A percentile compares a stretch with the other conserved stretches of the same genome.
Evolutionary conservation across 1,140 invertebrate genomes (phyloP).

Genomic region (Leptonema lineaticorne): DNA sequence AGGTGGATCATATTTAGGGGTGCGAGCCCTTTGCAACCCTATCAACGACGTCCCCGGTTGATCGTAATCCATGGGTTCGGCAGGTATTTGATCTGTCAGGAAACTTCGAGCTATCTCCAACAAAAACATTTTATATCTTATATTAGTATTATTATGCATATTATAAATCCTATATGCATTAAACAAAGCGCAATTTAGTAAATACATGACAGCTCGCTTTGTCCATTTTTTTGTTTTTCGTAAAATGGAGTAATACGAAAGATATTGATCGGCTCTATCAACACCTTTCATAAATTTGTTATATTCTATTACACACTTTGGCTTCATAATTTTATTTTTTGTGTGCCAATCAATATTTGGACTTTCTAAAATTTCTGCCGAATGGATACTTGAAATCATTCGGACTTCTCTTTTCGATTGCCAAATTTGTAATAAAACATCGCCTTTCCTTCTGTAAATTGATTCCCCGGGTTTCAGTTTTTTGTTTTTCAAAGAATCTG

Average conservation of each 20-base stretch:
- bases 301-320: constrained; percentile 28
- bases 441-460: constrained; percentile 6
- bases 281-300: constrained; percentile 37
- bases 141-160: constrained; percentile 24
- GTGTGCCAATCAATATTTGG: background rate
- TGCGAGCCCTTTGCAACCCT: background rate
- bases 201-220: constrained; percentile 22
- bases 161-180: constrained; percentile 23
- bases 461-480: constrained; percentile 25
- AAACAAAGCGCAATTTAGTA: constrained; percentile 30
- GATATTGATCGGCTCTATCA: background rate
- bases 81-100: too few relatives aligned
- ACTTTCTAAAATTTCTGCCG: background rate
- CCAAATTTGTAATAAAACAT: constrained; percentile 22
- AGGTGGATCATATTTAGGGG: background rate
- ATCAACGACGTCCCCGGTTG: too few relatives aligned
- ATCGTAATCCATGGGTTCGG: too few relatives aligned
- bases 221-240: constrained; percentile 29
- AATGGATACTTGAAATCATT: constrained; percentile 31
- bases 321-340: constrained; percentile 15
- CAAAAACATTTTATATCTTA: background rate
- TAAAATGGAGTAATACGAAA: too few relatives aligned
- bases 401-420: constrained; percentile 1
- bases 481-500: constrained; percentile 16
- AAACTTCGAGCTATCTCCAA: background rate